Evolutionary conservation across 2,113 vertebrate species (phyloP).

Genomic region (Atlantisia rogersi): DNA sequence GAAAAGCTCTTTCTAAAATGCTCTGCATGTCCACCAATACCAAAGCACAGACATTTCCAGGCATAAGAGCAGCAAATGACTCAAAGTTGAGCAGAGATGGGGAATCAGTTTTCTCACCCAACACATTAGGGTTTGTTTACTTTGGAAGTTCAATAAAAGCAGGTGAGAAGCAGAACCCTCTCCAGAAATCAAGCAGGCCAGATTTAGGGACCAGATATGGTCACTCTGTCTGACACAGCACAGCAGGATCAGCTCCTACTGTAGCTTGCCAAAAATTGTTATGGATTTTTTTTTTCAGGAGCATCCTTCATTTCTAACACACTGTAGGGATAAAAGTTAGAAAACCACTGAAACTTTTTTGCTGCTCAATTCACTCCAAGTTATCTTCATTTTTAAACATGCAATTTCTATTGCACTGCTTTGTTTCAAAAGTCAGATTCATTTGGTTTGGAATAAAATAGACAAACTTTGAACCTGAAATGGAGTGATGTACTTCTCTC

Average conservation of each 20-base stretch:
- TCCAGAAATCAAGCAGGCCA: not conserved
- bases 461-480: not conserved
- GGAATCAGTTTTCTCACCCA: not conserved
- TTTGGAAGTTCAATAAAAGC: not conserved
- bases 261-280: fast-evolving
- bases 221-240: not conserved
- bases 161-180: not conserved
- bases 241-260: not conserved
- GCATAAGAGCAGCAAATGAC: not conserved
- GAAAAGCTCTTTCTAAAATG: not conserved
- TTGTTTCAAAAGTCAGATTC: not conserved
- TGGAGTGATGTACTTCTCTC: not conserved
- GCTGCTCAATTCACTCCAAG: not conserved
- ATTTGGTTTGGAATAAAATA: not conserved
- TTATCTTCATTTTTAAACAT: not conserved
- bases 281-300: not conserved
- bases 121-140: not conserved
- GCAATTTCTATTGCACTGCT: not conserved
- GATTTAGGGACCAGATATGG: too few species aligned
- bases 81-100: not conserved
- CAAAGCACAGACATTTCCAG: not conserved
- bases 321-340: not conserved
- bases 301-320: not conserved
- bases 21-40: not conserved
- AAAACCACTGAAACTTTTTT: not conserved